A percentile compares a stretch with the other conserved stretches of the same genome.
Conservation (phyloP, 2,113 vertebrate genomes). For the Poicephalus meyeri region DNA sequence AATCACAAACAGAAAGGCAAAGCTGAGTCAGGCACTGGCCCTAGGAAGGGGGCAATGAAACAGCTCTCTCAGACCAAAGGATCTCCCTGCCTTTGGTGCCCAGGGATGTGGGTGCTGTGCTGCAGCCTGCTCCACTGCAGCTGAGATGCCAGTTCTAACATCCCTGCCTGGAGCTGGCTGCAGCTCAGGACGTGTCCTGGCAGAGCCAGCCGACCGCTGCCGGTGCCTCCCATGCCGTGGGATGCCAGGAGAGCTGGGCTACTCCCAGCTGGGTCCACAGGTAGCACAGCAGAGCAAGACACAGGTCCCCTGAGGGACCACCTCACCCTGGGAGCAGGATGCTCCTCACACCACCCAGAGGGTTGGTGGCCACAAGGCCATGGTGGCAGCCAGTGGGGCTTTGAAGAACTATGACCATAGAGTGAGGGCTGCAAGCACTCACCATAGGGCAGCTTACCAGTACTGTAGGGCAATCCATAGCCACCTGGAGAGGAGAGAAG, state of each 20-base stretch:
- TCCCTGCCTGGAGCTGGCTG: background rate
- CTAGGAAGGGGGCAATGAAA: background rate
- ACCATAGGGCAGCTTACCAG: slow-evolving; percentile 84
- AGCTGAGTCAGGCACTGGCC: background rate
- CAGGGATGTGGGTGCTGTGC: background rate
- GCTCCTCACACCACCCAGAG: background rate
- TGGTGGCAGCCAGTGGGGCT: background rate
- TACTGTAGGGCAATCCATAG: slow-evolving; percentile 83
- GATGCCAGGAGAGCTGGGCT: background rate
- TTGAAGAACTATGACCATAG: background rate
- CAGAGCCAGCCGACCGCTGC: background rate
- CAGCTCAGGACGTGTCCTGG: rapidly evolving
- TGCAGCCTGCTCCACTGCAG: background rate
- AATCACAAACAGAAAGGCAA: slow-evolving; percentile 14
- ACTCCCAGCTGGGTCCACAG: background rate
- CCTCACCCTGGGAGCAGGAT: rapidly evolving
- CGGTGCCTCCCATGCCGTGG: rapidly evolving
- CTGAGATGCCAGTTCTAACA: background rate
- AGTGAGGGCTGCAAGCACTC: background rate
- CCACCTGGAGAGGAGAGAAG: slow-evolving; percentile 77
- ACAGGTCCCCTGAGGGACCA: rapidly evolving
- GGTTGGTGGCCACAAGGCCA: rapidly evolving
- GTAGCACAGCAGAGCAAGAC: background rate
- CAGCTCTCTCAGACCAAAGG: background rate
- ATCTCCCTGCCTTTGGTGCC: rapidly evolving